phyloP scores from a whole-genome alignment of 2,797 vertebrate genomes.

The Thripadectes ignobilis region DNA sequence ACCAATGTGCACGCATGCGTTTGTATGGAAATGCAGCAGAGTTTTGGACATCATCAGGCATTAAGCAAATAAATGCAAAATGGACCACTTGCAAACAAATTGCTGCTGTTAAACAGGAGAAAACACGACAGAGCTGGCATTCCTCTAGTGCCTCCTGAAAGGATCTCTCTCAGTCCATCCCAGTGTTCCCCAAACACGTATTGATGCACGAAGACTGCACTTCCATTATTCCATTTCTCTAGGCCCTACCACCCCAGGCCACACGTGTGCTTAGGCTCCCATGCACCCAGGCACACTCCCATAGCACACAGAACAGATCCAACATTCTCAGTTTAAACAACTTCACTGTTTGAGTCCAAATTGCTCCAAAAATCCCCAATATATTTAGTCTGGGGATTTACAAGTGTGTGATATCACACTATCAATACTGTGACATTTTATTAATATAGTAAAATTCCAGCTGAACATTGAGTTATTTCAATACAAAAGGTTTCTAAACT shows the following conservation, averaged over 20 bases:
- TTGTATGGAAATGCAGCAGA: background rate
- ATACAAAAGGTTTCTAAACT: background rate
- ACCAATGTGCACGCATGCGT: background rate
- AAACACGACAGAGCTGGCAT: background rate
- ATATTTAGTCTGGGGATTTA: background rate
- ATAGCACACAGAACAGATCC: background rate
- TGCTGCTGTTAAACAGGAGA: background rate
- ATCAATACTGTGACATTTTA: background rate
- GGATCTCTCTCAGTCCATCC: background rate
- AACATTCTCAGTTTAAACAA: background rate
- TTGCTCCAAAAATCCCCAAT: background rate
- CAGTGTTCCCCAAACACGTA: background rate
- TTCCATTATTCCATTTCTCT: background rate
- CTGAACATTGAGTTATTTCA: background rate
- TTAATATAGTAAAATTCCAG: background rate
- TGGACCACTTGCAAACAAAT: background rate
- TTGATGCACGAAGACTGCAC: background rate
- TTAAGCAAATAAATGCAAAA: background rate
- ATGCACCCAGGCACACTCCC: background rate
- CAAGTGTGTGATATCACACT: background rate
- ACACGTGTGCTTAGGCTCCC: rapidly evolving
- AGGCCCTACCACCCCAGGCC: background rate
- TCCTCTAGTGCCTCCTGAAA: background rate
- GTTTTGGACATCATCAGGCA: background rate
- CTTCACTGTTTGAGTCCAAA: background rate